phyloP scores from a whole-genome alignment of 2,888 invertebrate genomes.

The Mamestra brassicae region DNA sequence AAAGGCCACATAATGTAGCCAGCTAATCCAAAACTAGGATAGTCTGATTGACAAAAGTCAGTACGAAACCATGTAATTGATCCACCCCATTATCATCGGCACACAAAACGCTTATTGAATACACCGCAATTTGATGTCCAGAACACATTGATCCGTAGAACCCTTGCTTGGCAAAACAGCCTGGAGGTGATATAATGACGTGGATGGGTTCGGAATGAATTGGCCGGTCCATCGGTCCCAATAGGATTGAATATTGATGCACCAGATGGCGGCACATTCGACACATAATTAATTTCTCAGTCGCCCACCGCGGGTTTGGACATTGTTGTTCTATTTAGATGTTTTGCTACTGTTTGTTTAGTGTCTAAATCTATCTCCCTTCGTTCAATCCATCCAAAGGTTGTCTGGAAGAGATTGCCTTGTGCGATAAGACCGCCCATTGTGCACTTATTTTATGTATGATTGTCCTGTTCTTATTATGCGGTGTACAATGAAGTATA shows the following conservation, averaged over 20 bases:
- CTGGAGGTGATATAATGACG: slow-evolving; percentile 64
- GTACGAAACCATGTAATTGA: slow-evolving; percentile 55
- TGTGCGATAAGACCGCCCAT: too few relatives aligned
- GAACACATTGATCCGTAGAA: slow-evolving; percentile 43
- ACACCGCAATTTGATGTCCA: slow-evolving; percentile 60
- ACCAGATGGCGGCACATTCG: slow-evolving; percentile 86
- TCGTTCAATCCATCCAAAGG: too few relatives aligned
- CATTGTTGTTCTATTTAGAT: slow-evolving; percentile 64
- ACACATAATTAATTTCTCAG: slow-evolving; percentile 88
- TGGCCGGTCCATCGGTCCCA: slow-evolving; percentile 77
- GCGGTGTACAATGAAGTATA: too few relatives aligned
- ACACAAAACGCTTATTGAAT: slow-evolving; percentile 67
- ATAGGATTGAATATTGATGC: slow-evolving; percentile 89
- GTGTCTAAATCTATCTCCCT: too few relatives aligned
- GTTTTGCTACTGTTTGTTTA: slow-evolving; percentile 32
- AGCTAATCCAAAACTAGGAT: slow-evolving; percentile 1
- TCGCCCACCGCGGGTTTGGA: slow-evolving; percentile 72
- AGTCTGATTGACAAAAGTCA: slow-evolving; percentile 39
- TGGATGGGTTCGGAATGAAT: slow-evolving; percentile 69
- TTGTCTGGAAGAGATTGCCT: too few relatives aligned
- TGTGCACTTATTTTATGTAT: too few relatives aligned
- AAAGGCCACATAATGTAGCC: not conserved
- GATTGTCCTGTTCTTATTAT: too few relatives aligned
- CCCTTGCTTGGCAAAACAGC: slow-evolving; percentile 40
- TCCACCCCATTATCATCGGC: slow-evolving; percentile 57